Percentiles rank a stretch among this genome's conserved stretches.
Evolutionary conservation across 2,797 vertebrate species (phyloP).

Genomic region (Halcyon badia): DNA sequence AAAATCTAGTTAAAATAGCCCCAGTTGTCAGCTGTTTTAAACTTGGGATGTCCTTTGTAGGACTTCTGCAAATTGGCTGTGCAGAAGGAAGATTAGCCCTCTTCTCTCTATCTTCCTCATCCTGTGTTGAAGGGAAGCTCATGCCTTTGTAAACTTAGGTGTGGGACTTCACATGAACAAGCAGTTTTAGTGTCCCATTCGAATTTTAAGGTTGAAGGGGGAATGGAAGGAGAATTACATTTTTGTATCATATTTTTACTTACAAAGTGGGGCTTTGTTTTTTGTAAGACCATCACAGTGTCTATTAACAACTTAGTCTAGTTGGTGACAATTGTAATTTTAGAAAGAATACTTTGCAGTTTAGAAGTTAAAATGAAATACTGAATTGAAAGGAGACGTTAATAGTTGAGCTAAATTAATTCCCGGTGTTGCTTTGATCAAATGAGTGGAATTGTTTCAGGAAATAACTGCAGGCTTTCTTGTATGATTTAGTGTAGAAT

Average conservation of each 20-base stretch:
- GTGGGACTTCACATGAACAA: neutral
- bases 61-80: neutral
- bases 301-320: neutral
- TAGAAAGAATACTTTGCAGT: neutral
- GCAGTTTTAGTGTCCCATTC: neutral
- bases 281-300: neutral
- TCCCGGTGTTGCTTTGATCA: neutral
- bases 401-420: neutral
- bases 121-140: neutral
- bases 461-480: neutral
- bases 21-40: neutral
- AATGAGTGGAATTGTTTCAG: neutral
- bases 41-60: neutral
- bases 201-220: neutral
- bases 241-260: neutral
- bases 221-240: neutral
- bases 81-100: neutral
- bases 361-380: neutral
- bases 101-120: neutral
- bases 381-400: neutral
- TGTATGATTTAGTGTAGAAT: neutral
- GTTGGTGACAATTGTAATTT: neutral
- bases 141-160: neutral
- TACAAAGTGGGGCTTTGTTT: neutral
- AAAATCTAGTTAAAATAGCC: neutral